Conservation (phyloP, 2,888 invertebrate species). For the Scrobipalpa costella region DNA sequence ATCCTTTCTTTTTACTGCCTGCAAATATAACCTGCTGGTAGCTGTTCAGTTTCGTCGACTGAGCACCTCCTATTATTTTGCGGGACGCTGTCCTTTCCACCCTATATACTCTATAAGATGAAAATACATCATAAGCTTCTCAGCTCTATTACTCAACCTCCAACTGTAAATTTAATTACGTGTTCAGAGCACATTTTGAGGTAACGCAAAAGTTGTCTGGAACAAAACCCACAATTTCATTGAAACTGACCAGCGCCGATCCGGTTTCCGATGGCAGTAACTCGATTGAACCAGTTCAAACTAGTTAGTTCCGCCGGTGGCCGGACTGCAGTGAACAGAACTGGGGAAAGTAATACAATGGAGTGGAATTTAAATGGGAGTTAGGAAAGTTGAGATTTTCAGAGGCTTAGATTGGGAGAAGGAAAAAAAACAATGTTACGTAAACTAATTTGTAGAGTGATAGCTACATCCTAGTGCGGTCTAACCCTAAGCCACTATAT, state of each 20-base stretch:
- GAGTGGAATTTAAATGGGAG: neutral
- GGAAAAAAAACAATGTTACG: neutral
- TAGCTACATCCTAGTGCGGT: no score
- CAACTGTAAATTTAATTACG: neutral
- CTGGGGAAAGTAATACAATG: neutral
- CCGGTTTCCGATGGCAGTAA: conserved; percentile 41
- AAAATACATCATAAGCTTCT: no score
- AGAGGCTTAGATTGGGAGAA: neutral
- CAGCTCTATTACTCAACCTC: neutral
- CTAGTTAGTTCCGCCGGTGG: conserved; percentile 46
- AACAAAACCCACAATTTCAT: conserved; percentile 16
- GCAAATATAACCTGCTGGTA: no score
- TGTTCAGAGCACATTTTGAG: neutral
- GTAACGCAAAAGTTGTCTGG: conserved; percentile 25
- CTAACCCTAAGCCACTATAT: no score
- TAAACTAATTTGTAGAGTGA: neutral
- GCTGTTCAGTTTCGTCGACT: no score
- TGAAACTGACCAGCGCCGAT: conserved; percentile 25
- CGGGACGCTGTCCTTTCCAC: no score
- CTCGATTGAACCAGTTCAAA: conserved; percentile 50
- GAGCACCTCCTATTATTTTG: no score
- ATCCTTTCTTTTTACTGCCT: no score
- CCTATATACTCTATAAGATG: no score
- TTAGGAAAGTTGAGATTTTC: neutral
- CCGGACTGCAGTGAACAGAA: neutral